These are phyloP conservation scores for Drosophila pseudotalamancana DNA, from an alignment of 2,888 invertebrate genomes.

Conservation along the genomic window DNA sequence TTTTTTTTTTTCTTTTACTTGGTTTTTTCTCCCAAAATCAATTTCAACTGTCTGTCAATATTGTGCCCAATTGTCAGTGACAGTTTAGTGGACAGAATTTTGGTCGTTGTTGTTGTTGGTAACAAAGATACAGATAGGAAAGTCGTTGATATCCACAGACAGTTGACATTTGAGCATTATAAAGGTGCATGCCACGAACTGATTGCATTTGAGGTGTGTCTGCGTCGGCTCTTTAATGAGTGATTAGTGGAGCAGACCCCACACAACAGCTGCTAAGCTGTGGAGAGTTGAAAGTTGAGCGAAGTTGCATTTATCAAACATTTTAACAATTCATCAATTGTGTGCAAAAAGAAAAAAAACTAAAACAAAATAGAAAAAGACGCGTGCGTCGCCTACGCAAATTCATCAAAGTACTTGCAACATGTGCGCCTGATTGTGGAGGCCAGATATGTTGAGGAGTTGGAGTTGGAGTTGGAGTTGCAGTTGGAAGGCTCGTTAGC, in stretches of 20 bases:
- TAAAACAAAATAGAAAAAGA: too few relatives aligned
- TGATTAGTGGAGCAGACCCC: slow-evolving; percentile 39
- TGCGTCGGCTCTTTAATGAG: slow-evolving; percentile 39
- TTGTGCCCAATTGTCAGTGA: slow-evolving; percentile 66
- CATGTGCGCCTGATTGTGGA: slow-evolving; percentile 60
- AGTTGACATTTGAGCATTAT: slow-evolving; percentile 53
- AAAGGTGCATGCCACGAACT: slow-evolving; percentile 30
- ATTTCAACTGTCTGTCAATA: slow-evolving; percentile 70
- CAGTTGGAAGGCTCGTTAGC: slow-evolving; percentile 44
- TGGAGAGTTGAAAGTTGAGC: background rate
- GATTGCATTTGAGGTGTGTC: slow-evolving; percentile 53
- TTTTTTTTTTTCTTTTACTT: too few relatives aligned
- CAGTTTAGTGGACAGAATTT: slow-evolving; percentile 65
- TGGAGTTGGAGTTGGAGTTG: slow-evolving; percentile 10
- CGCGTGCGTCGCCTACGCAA: slow-evolving; percentile 60
- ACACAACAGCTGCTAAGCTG: slow-evolving; percentile 21
- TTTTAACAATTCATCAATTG: slow-evolving; percentile 62
- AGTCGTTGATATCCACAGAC: slow-evolving; percentile 49
- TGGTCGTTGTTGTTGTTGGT: slow-evolving; percentile 10
- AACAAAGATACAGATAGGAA: slow-evolving; percentile 14
- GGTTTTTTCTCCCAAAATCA: slow-evolving; percentile 54
- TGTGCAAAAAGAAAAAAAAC: slow-evolving; percentile 55
- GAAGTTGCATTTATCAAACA: slow-evolving; percentile 56
- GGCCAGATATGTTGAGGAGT: slow-evolving; percentile 7
- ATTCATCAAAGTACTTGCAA: slow-evolving; percentile 42